Conservation (phyloP, 64 coral and sea anemone genomes). For the Cladopsammia gracilis region DNA sequence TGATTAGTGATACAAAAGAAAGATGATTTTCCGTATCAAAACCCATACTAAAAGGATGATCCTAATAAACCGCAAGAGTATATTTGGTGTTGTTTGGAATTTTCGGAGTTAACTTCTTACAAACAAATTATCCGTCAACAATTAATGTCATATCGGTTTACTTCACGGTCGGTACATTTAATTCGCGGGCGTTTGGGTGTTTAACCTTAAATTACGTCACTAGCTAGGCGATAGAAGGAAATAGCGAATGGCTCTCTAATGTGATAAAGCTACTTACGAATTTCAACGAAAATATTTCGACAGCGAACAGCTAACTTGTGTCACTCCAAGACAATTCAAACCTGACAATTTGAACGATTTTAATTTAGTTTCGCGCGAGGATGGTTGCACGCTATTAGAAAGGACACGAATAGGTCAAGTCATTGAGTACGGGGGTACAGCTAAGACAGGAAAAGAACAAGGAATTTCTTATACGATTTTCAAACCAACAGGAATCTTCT, state of each 20-base stretch:
- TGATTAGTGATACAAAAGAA: neutral
- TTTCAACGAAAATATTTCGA: neutral
- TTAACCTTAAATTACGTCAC: neutral
- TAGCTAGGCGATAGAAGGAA: neutral
- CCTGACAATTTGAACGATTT: no score
- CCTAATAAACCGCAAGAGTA: constrained; percentile 15
- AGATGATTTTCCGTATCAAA: neutral
- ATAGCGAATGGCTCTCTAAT: neutral
- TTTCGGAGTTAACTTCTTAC: constrained; percentile 10
- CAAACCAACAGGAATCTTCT: neutral
- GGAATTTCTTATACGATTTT: neutral
- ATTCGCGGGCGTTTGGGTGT: neutral
- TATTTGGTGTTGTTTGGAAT: neutral
- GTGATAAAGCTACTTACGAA: neutral
- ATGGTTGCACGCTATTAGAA: neutral
- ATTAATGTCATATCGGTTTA: constrained; percentile 28
- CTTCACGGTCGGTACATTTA: neutral
- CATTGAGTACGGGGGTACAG: no score
- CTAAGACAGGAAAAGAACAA: neutral
- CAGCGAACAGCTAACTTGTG: neutral
- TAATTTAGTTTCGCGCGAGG: neutral
- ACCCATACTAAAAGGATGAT: neutral
- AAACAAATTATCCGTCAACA: constrained; percentile 3
- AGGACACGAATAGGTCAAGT: no score
- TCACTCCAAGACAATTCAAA: neutral